Base-by-base conservation (phyloP, 1,140 invertebrate genomes). In the Babylonia areolata region DNA sequence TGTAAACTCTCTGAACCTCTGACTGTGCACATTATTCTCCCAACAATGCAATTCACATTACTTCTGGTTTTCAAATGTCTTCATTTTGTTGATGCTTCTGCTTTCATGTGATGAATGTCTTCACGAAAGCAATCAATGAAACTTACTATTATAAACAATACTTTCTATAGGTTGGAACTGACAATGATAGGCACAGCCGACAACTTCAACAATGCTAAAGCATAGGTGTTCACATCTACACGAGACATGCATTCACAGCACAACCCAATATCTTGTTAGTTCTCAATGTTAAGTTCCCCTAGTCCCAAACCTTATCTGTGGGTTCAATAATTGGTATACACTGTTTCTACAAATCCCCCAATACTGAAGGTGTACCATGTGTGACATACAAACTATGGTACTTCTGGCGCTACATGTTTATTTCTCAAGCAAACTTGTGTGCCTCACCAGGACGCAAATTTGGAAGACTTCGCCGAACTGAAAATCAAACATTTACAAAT, bases 381-480 rank as follows among this genome's bases (percentile, higher is more conserved):
- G 42, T 80, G 42, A 12, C 37, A 35, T 33, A 46, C 28, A 42
- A 15, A 5, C 11, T 54, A 40, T 31, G 33, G 12, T 77, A 77
- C 11, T 40, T 77, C 75, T 77, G 75, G 75, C 75, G 20, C 75
- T 77, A 77, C 40, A 11, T 37, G 23, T 40, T 77, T 40, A 17
- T 23, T 77, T 64, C 23, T 64, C 58, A 64, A 64, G 58, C 58
- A 37, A 77, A 77, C 40, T n/a, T 37, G 40, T 40, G 35, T 23
- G 23, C 46, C 78, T 80, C 46, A 80, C 78, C 78, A 54, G 40
- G 46, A 80, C 40, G 40, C 11, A 80, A 54, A 40, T 80, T 80
- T 9, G 78, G 78, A 31, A 80, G 39, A 23, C 78, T 80, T 28
- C 78, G 40, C 2, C 78, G 78, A 51, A 80, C 78, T 80, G 78